Conservation (phyloP, 2,113 vertebrate genomes). For the Urocolius indicus region DNA sequence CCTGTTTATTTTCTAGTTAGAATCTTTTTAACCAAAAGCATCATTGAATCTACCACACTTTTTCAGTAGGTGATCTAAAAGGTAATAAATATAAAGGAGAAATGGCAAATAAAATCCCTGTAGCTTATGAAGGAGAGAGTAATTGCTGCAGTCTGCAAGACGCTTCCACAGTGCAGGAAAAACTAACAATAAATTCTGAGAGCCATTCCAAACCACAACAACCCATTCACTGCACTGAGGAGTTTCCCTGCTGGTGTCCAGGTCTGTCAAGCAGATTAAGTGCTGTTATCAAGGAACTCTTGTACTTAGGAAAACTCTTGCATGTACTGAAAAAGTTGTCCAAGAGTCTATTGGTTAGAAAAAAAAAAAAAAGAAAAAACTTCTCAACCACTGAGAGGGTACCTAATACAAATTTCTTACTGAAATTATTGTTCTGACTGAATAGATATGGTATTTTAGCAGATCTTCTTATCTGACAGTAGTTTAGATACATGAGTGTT, state of each 20-base stretch:
- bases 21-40: not conserved
- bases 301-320: not conserved
- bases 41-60: not conserved
- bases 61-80: not conserved
- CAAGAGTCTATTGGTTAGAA: not conserved
- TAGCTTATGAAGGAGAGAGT: not conserved
- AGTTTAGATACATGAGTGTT: not conserved
- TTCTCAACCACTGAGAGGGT: not conserved
- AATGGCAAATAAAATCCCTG: not conserved
- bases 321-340: not conserved
- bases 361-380: not conserved
- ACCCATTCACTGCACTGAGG: not conserved
- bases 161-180: not conserved
- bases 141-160: not conserved
- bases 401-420: not conserved
- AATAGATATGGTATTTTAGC: not conserved
- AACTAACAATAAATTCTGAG: not conserved
- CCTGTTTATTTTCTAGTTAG: not conserved
- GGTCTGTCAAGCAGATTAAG: not conserved
- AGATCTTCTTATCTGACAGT: not conserved
- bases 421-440: not conserved
- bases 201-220: not conserved
- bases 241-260: not conserved
- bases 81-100: not conserved
- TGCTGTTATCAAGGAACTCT: not conserved